Conservation (phyloP, 2,113 vertebrate genomes). For the Mirounga angustirostris region DNA sequence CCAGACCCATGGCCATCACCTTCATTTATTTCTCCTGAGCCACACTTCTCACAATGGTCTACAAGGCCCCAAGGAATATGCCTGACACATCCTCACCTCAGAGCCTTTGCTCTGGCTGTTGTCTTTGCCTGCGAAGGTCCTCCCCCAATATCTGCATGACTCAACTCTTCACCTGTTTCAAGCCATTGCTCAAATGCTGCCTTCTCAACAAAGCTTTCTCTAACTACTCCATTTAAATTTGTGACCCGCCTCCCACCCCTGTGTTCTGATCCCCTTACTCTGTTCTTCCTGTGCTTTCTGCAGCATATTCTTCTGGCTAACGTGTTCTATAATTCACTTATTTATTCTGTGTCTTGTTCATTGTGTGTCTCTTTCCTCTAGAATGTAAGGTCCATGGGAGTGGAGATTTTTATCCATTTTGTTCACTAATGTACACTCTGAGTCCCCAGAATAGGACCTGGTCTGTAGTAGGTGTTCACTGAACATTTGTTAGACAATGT, state of each 20-base stretch:
- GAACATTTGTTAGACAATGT: not conserved
- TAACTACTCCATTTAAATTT: not conserved
- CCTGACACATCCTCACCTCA: not conserved
- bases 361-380: not conserved
- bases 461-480: not conserved
- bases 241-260: not conserved
- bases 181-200: not conserved
- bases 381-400: not conserved
- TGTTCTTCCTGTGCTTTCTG: not conserved
- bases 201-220: not conserved
- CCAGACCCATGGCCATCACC: not conserved
- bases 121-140: not conserved
- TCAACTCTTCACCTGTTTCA: not conserved
- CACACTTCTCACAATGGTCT: not conserved
- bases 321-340: not conserved
- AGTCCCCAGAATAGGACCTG: not conserved
- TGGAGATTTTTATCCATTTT: not conserved
- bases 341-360: not conserved
- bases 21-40: not conserved
- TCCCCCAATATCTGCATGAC: not conserved
- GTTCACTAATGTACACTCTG: not conserved
- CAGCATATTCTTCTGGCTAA: not conserved
- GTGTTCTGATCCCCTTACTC: not conserved
- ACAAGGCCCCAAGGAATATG: accelerated
- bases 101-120: not conserved